phyloP scores from a whole-genome alignment of 2,888 invertebrate genomes.

The Drosophila aldrichi region DNA sequence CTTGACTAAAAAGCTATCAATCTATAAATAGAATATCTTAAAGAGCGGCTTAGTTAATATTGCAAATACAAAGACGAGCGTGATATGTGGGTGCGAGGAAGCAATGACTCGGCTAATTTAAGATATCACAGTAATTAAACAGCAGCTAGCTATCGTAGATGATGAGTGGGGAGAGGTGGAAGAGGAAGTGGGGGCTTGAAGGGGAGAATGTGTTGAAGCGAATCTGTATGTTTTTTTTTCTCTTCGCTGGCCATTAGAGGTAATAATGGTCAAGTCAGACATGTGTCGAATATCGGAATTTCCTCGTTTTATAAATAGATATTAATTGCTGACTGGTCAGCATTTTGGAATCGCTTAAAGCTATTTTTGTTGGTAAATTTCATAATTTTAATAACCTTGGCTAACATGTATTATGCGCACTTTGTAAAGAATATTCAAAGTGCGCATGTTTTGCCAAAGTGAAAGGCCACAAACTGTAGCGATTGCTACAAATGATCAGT shows the following conservation, averaged over 20 bases:
- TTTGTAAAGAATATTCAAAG: slow-evolving; percentile 72
- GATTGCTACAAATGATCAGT: slow-evolving; percentile 63
- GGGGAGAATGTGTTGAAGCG: slow-evolving; percentile 2
- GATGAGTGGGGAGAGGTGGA: not conserved
- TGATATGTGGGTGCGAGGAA: slow-evolving; percentile 41
- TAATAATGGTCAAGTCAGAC: slow-evolving; percentile 49
- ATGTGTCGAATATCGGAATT: slow-evolving; percentile 69
- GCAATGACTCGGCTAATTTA: slow-evolving; percentile 37
- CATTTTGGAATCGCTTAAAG: slow-evolving; percentile 44
- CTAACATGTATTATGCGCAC: slow-evolving; percentile 68
- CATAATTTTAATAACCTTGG: slow-evolving; percentile 73
- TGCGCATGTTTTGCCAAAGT: slow-evolving; percentile 72
- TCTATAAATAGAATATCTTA: slow-evolving; percentile 10
- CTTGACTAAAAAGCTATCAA: not conserved
- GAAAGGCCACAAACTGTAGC: slow-evolving; percentile 71
- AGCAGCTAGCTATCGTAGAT: slow-evolving; percentile 7
- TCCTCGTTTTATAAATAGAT: slow-evolving; percentile 73
- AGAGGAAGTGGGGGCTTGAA: not conserved
- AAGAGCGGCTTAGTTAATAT: slow-evolving; percentile 17
- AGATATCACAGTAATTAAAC: slow-evolving; percentile 24
- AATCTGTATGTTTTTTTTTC: slow-evolving; percentile 2
- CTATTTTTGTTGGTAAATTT: slow-evolving; percentile 67
- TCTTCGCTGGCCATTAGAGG: slow-evolving; percentile 35
- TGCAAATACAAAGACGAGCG: slow-evolving; percentile 2
- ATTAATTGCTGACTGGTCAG: slow-evolving; percentile 48